Evolutionary conservation across 2,113 vertebrate genomes (phyloP).

Genomic region (Elachura formosa): DNA sequence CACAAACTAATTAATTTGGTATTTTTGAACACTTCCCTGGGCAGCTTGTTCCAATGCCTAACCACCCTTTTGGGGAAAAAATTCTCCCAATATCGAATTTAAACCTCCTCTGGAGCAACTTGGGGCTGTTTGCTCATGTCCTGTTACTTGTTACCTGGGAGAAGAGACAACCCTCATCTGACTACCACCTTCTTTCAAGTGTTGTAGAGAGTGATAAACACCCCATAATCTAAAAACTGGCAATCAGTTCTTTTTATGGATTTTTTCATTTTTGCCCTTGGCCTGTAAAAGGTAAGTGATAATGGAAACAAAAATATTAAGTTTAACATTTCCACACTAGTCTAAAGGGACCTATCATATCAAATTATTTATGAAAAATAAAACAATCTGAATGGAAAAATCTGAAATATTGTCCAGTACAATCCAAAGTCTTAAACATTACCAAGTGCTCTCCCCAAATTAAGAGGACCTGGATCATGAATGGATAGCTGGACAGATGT

Average conservation of each 20-base stretch:
- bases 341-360: background rate
- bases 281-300: background rate
- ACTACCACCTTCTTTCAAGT: background rate
- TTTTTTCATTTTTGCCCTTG: background rate
- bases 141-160: background rate
- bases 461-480: background rate
- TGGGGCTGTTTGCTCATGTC: background rate
- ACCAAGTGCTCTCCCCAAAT: background rate
- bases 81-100: background rate
- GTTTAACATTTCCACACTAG: background rate
- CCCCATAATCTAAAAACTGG: background rate
- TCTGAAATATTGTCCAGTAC: background rate
- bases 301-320: background rate
- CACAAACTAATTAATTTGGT: background rate
- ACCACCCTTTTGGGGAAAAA: background rate
- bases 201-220: background rate
- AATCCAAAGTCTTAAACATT: background rate
- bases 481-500: rapidly evolving
- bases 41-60: background rate
- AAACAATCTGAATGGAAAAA: background rate
- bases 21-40: background rate
- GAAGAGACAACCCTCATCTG: background rate
- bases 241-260: background rate
- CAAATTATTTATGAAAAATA: background rate
- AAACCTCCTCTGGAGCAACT: background rate